A percentile compares a stretch with the other conserved stretches of the same genome.
Conservation (phyloP, 2,888 invertebrate species). For the Clitarchus hookeri region DNA sequence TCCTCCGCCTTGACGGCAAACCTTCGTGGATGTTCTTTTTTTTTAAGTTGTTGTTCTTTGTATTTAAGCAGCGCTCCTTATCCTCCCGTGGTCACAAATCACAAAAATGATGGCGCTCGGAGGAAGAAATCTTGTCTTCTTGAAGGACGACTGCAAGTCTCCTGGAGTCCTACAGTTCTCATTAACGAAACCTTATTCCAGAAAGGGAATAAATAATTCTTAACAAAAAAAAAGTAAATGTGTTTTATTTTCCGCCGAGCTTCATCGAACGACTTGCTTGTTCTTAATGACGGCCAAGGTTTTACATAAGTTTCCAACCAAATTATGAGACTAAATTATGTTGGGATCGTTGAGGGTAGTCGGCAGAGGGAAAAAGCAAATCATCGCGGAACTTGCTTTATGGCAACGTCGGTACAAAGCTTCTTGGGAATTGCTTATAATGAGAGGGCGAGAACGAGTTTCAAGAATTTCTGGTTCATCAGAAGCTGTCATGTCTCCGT, state of each 20-base stretch:
- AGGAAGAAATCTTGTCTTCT: constrained; percentile 26
- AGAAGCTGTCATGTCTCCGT: neutral
- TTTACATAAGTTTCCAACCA: neutral
- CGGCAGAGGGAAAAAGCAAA: neutral
- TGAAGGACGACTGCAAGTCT: constrained; percentile 20
- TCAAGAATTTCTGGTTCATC: neutral
- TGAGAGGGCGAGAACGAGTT: neutral
- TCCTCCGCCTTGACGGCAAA: neutral
- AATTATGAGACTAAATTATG: neutral
- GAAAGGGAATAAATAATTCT: neutral
- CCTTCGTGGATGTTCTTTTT: constrained; percentile 26
- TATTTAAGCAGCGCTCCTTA: constrained; percentile 17
- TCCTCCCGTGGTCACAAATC: constrained; percentile 36
- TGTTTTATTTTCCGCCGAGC: neutral
- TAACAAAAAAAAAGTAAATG: neutral
- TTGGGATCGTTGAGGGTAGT: neutral
- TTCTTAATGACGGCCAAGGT: neutral
- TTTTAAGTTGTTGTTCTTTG: constrained; percentile 20
- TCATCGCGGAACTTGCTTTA: neutral
- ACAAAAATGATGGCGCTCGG: constrained; percentile 22
- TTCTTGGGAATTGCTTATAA: neutral
- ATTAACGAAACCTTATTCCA: constrained; percentile 8
- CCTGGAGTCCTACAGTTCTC: neutral
- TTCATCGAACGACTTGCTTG: neutral
- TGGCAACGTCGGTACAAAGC: neutral